These are phyloP conservation scores for Erpornis zantholeuca DNA, from an alignment of 2,113 vertebrate species.

Conservation along the genomic window DNA sequence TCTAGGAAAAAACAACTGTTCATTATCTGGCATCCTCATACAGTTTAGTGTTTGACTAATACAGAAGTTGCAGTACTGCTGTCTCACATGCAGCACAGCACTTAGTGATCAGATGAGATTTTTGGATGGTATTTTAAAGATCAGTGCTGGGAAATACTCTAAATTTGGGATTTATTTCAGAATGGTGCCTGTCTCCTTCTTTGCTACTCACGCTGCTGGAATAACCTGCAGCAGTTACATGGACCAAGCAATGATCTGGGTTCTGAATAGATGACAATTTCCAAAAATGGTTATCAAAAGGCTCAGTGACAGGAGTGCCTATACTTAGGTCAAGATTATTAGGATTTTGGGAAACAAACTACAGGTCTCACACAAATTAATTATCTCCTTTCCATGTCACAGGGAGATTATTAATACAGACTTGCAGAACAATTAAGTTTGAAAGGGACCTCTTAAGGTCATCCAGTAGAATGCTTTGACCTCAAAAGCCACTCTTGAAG, in stretches of 20 bases:
- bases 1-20: not conserved
- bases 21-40: not conserved
- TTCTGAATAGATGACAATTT: not conserved
- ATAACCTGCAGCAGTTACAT: not conserved
- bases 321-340: not conserved
- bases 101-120: not conserved
- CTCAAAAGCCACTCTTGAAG: not conserved
- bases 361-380: not conserved
- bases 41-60: not conserved
- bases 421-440: not conserved
- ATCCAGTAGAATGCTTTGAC: not conserved
- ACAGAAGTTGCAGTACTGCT: not conserved
- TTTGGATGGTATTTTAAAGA: not conserved
- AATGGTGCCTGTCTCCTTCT: not conserved
- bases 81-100: not conserved
- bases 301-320: not conserved
- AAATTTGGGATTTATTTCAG: not conserved
- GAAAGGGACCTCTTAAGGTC: not conserved
- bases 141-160: not conserved
- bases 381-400: not conserved
- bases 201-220: not conserved
- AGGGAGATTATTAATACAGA: not conserved
- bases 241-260: not conserved
- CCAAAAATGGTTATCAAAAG: not conserved
- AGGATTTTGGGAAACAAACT: slow-evolving; percentile 33